Evolutionary conservation across 2,797 vertebrate genomes (phyloP).

Genomic region (Lates japonicus): DNA sequence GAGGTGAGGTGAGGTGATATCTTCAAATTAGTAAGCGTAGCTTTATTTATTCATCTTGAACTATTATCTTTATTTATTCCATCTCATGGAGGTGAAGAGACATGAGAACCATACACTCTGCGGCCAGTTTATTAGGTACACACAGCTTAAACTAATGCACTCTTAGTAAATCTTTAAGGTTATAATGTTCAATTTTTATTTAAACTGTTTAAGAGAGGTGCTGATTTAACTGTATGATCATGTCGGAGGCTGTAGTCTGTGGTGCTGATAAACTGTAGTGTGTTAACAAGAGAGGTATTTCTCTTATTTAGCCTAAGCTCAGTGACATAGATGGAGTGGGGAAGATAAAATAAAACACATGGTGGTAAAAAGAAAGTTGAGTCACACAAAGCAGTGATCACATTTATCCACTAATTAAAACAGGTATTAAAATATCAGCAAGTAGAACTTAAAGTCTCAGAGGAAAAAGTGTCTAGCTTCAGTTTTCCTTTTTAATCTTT

Average conservation of each 20-base stretch:
- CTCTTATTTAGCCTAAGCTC: too few species aligned
- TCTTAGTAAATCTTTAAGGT: too few species aligned
- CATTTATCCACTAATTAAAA: neutral
- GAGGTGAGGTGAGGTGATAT: too few species aligned
- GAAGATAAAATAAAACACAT: too few species aligned
- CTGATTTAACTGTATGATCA: too few species aligned
- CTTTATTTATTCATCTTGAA: neutral
- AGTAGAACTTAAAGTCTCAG: too few species aligned
- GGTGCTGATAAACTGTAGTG: too few species aligned
- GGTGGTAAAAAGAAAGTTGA: neutral
- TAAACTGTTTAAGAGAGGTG: too few species aligned
- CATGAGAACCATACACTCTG: neutral
- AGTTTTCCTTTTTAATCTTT: neutral
- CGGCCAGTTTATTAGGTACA: neutral
- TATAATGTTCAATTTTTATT: too few species aligned
- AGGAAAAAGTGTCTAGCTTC: neutral
- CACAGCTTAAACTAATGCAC: neutral
- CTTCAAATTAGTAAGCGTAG: neutral
- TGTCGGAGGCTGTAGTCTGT: too few species aligned
- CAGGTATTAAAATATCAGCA: neutral
- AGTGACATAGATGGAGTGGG: neutral
- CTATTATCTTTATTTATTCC: neutral
- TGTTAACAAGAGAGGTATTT: too few species aligned
- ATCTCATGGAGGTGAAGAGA: neutral
- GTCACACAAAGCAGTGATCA: neutral